phyloP scores from a whole-genome alignment of 2,888 invertebrate species.

The Lordiphosa fenestrarum region DNA sequence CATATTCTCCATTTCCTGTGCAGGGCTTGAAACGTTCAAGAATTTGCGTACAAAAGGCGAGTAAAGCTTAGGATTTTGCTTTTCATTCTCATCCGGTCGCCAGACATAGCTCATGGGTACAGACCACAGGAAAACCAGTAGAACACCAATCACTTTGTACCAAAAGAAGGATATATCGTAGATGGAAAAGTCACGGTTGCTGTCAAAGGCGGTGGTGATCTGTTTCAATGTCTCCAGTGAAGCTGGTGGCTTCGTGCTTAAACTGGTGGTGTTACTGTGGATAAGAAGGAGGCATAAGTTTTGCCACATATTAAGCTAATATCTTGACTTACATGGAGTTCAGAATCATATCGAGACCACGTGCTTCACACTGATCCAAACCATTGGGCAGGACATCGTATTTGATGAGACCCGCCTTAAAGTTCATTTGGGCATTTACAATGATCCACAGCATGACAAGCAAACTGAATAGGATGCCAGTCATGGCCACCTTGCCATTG shows the following conservation, averaged over 20 bases:
- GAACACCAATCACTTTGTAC: constrained; percentile 82
- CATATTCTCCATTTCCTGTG: constrained; percentile 46
- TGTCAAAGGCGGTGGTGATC: constrained; percentile 49
- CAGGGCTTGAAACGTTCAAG: constrained; percentile 16
- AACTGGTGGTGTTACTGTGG: constrained; percentile 28
- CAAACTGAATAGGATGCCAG: constrained; percentile 72
- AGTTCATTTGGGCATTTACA: constrained; percentile 68
- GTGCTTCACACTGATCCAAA: constrained; percentile 67
- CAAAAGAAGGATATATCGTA: constrained; percentile 84
- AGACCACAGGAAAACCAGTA: constrained; percentile 81
- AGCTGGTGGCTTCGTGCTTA: constrained; percentile 5
- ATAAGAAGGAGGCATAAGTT: no score
- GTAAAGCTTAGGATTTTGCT: constrained; percentile 65
- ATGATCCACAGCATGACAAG: constrained; percentile 72
- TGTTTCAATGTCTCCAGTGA: constrained; percentile 1
- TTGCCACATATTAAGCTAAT: no score
- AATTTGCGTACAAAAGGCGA: constrained; percentile 69
- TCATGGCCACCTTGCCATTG: constrained; percentile 79
- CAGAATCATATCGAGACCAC: constrained; percentile 42
- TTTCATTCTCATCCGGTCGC: constrained; percentile 64
- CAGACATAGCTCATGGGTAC: constrained; percentile 82
- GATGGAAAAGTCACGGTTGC: constrained; percentile 79
- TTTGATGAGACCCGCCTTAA: constrained; percentile 64
- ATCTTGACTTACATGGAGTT: not conserved
- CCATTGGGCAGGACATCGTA: constrained; percentile 72